A percentile compares a stretch with the other conserved stretches of the same genome.
phyloP scores from a whole-genome alignment of 1,140 invertebrate species.

The Lanistes nyassanus region DNA sequence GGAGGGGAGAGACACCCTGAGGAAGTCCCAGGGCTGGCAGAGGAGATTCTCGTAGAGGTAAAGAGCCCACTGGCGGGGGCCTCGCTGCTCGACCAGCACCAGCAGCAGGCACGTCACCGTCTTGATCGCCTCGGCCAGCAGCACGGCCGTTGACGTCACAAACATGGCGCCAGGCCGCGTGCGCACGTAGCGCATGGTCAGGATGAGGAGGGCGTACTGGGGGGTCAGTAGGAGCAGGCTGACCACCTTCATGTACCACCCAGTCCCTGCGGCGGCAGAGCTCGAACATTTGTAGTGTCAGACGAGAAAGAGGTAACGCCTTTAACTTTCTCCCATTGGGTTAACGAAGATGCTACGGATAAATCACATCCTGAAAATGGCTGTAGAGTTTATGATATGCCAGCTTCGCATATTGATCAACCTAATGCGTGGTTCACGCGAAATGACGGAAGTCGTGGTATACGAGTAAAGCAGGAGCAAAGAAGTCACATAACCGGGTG shows the following conservation, averaged over 20 bases:
- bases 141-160: conserved; percentile 93
- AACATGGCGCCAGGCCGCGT: conserved; percentile 91
- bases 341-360: too few species aligned
- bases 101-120: conserved; percentile 77
- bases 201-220: conserved; percentile 92
- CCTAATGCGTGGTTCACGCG: too few species aligned
- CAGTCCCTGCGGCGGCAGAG: too few species aligned
- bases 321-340: too few species aligned
- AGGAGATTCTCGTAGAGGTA: conserved; percentile 76
- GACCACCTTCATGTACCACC: conserved; percentile 64
- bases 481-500: too few species aligned
- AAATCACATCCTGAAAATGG: too few species aligned
- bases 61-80: conserved; percentile 44
- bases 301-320: too few species aligned
- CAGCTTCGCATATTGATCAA: too few species aligned
- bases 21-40: conserved; percentile 82
- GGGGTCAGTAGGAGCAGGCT: conserved; percentile 90
- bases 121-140: conserved; percentile 95
- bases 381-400: too few species aligned
- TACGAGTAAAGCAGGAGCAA: too few species aligned
- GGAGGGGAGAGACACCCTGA: conserved; percentile 88
- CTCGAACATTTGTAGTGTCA: too few species aligned
- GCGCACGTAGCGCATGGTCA: conserved; percentile 94
- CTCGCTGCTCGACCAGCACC: conserved; percentile 31
- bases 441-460: too few species aligned